These are phyloP conservation scores for Nothura maculosa DNA, from an alignment of 2,797 vertebrate genomes.

Conservation along the genomic window DNA sequence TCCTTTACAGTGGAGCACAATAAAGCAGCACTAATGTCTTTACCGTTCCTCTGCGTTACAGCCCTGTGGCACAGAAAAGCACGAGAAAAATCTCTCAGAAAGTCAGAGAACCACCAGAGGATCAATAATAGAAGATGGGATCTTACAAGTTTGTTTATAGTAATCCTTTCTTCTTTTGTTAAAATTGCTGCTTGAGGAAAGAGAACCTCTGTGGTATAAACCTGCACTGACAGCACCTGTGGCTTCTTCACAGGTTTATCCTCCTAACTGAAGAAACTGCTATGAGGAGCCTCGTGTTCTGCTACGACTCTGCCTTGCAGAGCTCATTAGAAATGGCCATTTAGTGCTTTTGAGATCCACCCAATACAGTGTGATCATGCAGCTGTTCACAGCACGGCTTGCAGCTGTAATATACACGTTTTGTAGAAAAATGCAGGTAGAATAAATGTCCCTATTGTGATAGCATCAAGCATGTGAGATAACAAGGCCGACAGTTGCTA, in stretches of 20 bases:
- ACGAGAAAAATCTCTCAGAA: neutral
- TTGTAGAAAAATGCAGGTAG: neutral
- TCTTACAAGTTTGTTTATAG: neutral
- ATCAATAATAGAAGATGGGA: neutral
- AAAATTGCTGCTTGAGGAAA: neutral
- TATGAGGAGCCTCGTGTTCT: neutral
- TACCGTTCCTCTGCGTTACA: neutral
- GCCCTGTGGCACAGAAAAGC: neutral
- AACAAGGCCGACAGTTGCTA: neutral
- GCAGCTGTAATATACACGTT: neutral
- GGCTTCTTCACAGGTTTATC: neutral
- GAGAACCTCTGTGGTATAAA: neutral
- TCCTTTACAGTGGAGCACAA: neutral
- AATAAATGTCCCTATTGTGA: rapidly evolving
- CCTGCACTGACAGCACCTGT: neutral
- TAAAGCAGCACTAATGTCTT: neutral
- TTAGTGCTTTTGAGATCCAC: neutral
- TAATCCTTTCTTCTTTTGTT: neutral
- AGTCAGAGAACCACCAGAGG: neutral
- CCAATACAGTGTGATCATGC: rapidly evolving
- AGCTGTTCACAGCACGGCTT: too few relatives aligned
- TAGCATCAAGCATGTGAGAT: neutral
- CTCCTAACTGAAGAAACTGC: neutral
- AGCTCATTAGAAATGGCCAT: neutral
- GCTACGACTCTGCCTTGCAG: neutral